Evolutionary conservation across 2,797 vertebrate species (phyloP).

Genomic region (Jordanella pulchra): DNA sequence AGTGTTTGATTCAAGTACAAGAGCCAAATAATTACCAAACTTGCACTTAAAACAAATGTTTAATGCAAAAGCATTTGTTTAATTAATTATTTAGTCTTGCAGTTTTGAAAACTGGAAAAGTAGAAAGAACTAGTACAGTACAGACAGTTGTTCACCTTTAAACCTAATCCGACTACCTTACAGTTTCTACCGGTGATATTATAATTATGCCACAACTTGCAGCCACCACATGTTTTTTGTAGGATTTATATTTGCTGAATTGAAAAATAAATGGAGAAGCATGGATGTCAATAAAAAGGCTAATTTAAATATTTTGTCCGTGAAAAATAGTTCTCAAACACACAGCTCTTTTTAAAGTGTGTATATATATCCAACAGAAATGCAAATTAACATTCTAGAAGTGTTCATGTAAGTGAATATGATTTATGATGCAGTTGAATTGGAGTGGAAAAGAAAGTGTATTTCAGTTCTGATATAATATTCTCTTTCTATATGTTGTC

Average conservation of each 20-base stretch:
- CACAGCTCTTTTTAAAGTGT: neutral
- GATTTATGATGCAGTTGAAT: neutral
- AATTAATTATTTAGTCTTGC: neutral
- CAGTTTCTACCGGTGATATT: neutral
- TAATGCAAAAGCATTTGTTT: no score
- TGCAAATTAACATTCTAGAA: neutral
- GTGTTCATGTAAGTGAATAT: neutral
- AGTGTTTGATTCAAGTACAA: no score
- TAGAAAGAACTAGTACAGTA: neutral
- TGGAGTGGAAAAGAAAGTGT: slow-evolving; percentile 12
- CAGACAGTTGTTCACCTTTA: neutral
- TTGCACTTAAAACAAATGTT: no score
- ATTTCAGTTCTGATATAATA: slow-evolving; percentile 5
- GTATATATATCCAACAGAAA: neutral
- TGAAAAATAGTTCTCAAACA: neutral
- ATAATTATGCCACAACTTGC: no score
- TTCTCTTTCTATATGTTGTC: neutral
- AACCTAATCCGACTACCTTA: neutral
- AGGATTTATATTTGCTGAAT: neutral
- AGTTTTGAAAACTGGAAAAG: neutral
- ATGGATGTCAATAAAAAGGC: neutral
- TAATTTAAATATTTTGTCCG: neutral
- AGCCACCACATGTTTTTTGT: neutral
- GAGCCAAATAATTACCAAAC: no score
- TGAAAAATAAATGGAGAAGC: neutral